A percentile compares a stretch with the other conserved stretches of the same genome.
Conservation (phyloP, 2,797 vertebrate genomes). For the Dryobates pubescens region DNA sequence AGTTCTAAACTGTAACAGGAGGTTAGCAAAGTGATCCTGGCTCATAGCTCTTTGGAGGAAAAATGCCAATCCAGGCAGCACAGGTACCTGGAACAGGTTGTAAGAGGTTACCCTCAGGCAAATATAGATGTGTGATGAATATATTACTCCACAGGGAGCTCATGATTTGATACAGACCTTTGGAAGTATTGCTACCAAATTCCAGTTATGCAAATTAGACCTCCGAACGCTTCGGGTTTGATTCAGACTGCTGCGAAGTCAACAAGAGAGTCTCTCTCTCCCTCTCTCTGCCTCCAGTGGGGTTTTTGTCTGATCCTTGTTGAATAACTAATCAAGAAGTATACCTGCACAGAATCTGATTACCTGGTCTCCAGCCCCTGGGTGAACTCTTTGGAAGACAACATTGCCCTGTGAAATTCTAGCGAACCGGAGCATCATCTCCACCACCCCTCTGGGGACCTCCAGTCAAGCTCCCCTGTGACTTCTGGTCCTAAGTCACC, state of each 20-base stretch:
- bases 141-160: not conserved
- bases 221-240: not conserved
- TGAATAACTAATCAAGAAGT: slow-evolving; percentile 40
- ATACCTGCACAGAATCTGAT: slow-evolving; percentile 23
- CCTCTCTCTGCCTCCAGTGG: not conserved
- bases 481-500: not conserved
- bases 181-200: not conserved
- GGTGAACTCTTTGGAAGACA: slow-evolving; percentile 18
- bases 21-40: not conserved
- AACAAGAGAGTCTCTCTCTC: not conserved
- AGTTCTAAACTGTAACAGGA: not conserved
- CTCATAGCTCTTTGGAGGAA: not conserved
- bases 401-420: not conserved
- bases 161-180: slow-evolving; percentile 4
- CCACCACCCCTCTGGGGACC: not conserved
- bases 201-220: not conserved
- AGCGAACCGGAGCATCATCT: not conserved
- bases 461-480: not conserved
- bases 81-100: not conserved
- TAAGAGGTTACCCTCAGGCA: not conserved
- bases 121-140: not conserved
- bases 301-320: not conserved
- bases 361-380: slow-evolving; percentile 20
- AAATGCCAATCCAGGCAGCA: not conserved
- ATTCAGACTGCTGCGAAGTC: slow-evolving; percentile 17